A percentile compares a stretch with the other conserved stretches of the same genome.
Conservation (phyloP, 1,140 invertebrate species). For the Drosophila miranda region DNA sequence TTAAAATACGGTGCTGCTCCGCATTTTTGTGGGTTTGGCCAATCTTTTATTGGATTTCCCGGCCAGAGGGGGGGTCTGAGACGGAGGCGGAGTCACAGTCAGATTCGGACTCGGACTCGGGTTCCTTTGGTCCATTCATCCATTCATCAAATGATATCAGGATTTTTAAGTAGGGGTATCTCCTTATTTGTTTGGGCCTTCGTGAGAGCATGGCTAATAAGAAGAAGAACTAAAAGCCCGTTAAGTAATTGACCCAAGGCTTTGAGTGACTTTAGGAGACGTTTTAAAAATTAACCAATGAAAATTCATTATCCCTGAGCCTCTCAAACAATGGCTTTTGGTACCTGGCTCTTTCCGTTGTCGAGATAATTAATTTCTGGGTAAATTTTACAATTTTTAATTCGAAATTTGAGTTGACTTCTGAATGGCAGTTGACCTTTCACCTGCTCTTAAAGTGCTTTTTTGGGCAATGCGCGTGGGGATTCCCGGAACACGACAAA, state of each 20-base stretch:
- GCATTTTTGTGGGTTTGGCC: slow-evolving; percentile 53
- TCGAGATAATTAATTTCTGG: slow-evolving; percentile 29
- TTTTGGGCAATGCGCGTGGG: slow-evolving; percentile 2
- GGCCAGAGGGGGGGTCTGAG: slow-evolving; percentile 1
- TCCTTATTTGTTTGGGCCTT: slow-evolving; percentile 5
- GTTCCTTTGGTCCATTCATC: slow-evolving; percentile 10
- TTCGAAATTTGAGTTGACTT: slow-evolving; percentile 16
- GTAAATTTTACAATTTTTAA: slow-evolving; percentile 16
- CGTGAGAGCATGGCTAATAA: no score
- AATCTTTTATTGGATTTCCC: slow-evolving; percentile 62
- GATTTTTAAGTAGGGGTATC: slow-evolving; percentile 11
- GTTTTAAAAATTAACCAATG: not conserved
- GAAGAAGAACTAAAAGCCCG: not conserved
- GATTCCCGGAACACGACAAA: not conserved
- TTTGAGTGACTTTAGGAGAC: not conserved
- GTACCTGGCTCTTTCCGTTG: not conserved
- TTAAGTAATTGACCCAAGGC: slow-evolving; percentile 17
- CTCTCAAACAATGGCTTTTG: not conserved
- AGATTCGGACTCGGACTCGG: not conserved
- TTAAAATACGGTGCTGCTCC: slow-evolving; percentile 42
- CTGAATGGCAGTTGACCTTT: slow-evolving; percentile 29
- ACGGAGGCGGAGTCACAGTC: not conserved
- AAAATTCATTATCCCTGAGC: slow-evolving; percentile 1
- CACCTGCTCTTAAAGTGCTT: slow-evolving; percentile 6
- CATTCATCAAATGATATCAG: slow-evolving; percentile 30